Percentiles rank a stretch among this genome's conserved stretches.
phyloP scores from a whole-genome alignment of 2,797 vertebrate species.

The Anguilla anguilla region DNA sequence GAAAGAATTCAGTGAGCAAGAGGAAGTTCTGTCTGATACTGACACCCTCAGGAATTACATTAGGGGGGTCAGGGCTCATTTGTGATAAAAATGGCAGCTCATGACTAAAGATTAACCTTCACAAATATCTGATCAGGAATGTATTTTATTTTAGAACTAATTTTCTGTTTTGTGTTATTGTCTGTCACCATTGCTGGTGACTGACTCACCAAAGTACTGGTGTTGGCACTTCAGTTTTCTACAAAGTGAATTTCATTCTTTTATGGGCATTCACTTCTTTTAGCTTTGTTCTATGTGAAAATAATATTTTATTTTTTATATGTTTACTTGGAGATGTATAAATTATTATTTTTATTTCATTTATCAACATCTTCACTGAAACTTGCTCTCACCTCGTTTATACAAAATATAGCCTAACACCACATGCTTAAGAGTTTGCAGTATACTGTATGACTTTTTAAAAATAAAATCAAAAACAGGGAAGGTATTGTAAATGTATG shows the following conservation, averaged over 20 bases:
- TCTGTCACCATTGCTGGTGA: neutral
- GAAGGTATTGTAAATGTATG: neutral
- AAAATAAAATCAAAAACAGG: neutral
- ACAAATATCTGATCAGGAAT: neutral
- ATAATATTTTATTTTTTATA: conserved; percentile 9
- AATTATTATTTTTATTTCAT: neutral
- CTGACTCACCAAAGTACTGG: neutral
- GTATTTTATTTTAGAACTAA: neutral
- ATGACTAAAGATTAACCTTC: neutral
- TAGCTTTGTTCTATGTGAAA: neutral
- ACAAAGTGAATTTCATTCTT: neutral
- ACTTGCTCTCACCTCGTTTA: conserved; percentile 12
- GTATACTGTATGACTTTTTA: neutral
- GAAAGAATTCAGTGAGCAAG: neutral
- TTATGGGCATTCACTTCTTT: neutral
- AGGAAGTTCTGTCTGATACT: neutral
- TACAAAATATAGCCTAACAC: neutral
- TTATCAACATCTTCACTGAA: neutral
- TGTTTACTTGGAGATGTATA: conserved; percentile 14
- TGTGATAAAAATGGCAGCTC: neutral
- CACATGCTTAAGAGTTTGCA: neutral
- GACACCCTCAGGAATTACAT: neutral
- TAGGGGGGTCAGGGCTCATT: neutral
- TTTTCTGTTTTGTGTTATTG: neutral
- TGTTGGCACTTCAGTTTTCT: neutral